phyloP scores from a whole-genome alignment of 1,140 invertebrate genomes.

The Chironomus tepperi region DNA sequence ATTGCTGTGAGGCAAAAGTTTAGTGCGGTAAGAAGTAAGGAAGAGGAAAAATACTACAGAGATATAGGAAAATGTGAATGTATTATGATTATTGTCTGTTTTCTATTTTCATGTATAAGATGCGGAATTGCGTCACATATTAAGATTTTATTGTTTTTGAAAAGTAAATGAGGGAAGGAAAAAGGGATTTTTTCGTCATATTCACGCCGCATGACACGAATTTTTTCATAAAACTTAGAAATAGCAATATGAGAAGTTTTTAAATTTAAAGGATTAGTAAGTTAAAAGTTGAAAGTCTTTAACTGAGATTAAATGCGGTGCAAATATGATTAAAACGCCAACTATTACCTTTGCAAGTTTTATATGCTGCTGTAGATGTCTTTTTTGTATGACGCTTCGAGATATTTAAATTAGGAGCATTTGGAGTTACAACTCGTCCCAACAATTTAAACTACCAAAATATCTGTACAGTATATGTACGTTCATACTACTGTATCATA shows the following conservation, averaged over 20 bases:
- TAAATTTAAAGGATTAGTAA: too few species aligned
- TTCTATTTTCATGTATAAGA: neutral
- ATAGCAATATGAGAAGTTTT: too few species aligned
- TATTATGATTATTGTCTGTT: constrained; percentile 18
- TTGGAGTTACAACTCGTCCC: constrained; percentile 6
- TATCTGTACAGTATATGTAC: neutral
- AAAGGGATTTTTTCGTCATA: neutral
- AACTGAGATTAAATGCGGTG: neutral
- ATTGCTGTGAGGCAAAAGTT: neutral
- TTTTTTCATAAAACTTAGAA: neutral
- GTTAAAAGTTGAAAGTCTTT: too few species aligned
- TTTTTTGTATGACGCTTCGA: neutral
- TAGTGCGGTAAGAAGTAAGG: neutral
- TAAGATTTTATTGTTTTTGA: constrained; percentile 20
- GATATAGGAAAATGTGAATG: neutral
- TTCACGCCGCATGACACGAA: neutral
- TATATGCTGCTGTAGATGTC: too few species aligned
- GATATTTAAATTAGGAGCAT: constrained; percentile 9
- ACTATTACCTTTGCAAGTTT: neutral
- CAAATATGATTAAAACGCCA: neutral
- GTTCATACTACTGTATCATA: neutral
- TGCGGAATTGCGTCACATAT: constrained; percentile 17
- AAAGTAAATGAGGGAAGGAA: neutral
- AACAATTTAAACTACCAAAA: neutral
- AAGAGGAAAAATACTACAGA: neutral